Percentiles rank a stretch among this genome's conserved stretches.
Conservation (phyloP, 2,797 vertebrate species). For the Taenioides sp. region DNA sequence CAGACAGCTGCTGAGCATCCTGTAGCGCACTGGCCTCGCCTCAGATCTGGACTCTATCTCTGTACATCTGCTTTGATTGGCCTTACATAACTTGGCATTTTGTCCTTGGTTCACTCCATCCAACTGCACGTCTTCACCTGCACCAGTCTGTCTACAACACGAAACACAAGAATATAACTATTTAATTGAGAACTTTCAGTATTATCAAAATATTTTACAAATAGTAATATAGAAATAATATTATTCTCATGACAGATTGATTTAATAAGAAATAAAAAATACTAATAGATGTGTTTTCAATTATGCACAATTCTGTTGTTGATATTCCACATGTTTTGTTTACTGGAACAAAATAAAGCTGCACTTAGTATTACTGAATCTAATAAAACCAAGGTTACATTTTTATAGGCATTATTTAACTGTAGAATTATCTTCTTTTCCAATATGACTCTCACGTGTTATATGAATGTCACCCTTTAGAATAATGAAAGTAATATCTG, state of each 20-base stretch:
- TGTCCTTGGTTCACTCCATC: slow-evolving; percentile 41
- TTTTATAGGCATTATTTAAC: neutral
- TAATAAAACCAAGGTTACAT: neutral
- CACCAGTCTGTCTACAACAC: neutral
- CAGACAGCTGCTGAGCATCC: slow-evolving; percentile 77
- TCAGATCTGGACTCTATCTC: slow-evolving; percentile 69
- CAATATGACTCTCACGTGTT: neutral
- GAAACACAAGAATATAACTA: slow-evolving; percentile 1
- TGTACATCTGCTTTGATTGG: slow-evolving; percentile 77
- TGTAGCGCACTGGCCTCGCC: slow-evolving; percentile 70
- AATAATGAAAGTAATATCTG: neutral
- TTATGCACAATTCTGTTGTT: neutral
- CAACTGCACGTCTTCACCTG: neutral
- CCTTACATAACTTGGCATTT: slow-evolving; percentile 75
- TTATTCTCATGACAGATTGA: neutral
- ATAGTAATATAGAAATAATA: too few species aligned
- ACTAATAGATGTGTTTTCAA: too few species aligned
- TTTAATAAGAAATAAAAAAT: too few species aligned
- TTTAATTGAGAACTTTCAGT: neutral
- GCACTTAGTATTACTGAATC: neutral
- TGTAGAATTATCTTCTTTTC: neutral
- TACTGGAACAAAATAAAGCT: neutral
- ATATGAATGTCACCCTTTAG: neutral
- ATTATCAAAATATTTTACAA: neutral
- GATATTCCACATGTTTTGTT: neutral